Conservation (phyloP, 1,140 invertebrate genomes). For the Bombus confusus region DNA sequence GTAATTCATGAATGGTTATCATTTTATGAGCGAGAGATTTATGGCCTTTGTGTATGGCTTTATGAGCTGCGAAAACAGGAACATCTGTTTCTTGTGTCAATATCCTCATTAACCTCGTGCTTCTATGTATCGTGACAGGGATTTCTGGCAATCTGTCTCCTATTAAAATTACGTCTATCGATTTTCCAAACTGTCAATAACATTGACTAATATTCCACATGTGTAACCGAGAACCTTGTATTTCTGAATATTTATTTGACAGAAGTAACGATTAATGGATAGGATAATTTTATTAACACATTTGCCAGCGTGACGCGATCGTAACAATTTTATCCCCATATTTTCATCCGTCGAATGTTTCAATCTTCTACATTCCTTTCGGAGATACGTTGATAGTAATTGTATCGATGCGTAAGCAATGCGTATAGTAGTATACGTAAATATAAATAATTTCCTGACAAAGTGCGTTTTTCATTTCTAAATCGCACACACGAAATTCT, state of each 20-base stretch:
- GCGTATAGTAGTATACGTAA: too few relatives aligned
- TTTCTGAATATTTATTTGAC: neutral
- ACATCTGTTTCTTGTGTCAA: constrained; percentile 15
- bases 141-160: neutral
- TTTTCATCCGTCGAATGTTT: too few relatives aligned
- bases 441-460: too few relatives aligned
- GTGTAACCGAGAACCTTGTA: neutral
- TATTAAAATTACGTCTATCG: neutral
- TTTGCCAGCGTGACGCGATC: neutral
- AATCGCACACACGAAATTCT: too few relatives aligned
- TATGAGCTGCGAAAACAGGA: neutral
- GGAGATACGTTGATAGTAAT: too few relatives aligned
- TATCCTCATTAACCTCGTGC: neutral
- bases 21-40: neutral
- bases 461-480: too few relatives aligned
- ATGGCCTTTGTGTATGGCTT: neutral
- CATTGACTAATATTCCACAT: neutral
- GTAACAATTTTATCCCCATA: too few relatives aligned
- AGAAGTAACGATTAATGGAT: neutral
- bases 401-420: too few relatives aligned
- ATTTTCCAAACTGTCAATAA: neutral
- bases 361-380: too few relatives aligned
- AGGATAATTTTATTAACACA: neutral
- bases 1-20: constrained; percentile 1
- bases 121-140: neutral